Evolutionary conservation across 2,888 invertebrate genomes (phyloP), one percentile per base, ranked within the genome.

Genomic region (Apodemia zela): DNA sequence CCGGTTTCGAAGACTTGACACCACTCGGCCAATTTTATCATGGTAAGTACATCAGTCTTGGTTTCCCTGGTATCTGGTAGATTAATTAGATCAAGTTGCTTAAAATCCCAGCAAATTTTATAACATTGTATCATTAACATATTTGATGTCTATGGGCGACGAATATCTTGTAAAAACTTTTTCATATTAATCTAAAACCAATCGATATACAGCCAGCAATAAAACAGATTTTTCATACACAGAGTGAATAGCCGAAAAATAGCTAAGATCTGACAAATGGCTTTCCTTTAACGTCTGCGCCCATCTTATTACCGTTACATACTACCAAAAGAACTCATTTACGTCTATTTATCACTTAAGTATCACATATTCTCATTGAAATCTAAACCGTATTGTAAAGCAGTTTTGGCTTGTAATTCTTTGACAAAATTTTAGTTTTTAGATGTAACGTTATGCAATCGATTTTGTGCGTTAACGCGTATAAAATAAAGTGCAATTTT

Each of bases 261-360:
- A 84, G 80, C 87, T 80, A 82, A 89, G 90, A 87, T 80, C 89
- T 91, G 89, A 91, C 89, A 91, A 91, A 91, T 91, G 88, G 87
- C 81, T 90, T 91, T 91, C 88, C 90, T 90, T 89, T 91, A 90
- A 89, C 90, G 90, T 89, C 90, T 90, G 90, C 89, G 83, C 88
- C 89, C 89, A 91, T 91, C 91, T 91, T 90, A 91, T 90, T 90
- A 91, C 90, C 91, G 87, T 89, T 90, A 89, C 87, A 81, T 80
- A 85, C 88, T 89, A 87, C 85, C 85, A 90, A 89, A 89, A 89
- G 89, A 88, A 88, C 88, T 89, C 89, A 90, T 89, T 89, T 84
- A 84, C 77, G 76, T 80, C 81, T 84, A 83, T 82, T 85, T 85
- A 84, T 81, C 78, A 78, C 76, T 81, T 82, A 74, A 76, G 74